Base-by-base conservation (phyloP, 2,888 invertebrate species). In the Perdita meconis region DNA sequence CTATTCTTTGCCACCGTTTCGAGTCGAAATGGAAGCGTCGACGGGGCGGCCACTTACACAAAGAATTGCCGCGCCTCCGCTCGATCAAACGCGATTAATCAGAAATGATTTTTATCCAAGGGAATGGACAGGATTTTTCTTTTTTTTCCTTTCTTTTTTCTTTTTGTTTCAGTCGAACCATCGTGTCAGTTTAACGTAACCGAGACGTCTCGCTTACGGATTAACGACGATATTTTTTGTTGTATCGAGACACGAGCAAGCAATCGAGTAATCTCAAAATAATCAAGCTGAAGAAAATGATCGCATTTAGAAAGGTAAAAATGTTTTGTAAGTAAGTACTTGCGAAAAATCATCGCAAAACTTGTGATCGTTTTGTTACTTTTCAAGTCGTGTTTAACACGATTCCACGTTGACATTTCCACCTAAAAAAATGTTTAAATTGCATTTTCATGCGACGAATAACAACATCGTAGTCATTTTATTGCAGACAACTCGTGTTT, bases 1-100 rank as follows among this genome's bases (percentile, higher is more conserved):
- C 74, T 81, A 78, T 82, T 81, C 76, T 74, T 72, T 69, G 77
- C 63, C 70, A 75, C 67, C 59, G 73, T 70, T 66, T 19, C 76
- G 59, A 74, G 63, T 71, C 78, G 72, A 74, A 74, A 67, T 55
- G 38, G 65, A 60, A 44, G 51, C 57, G 47, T 63, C 76, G 61
- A 51, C 50, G 56, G 79, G 66, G 74, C 44, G 77, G 77, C 78
- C 63, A 67, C 78, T 79, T 77, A 73, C 40, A 47, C 60, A 16
- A 22, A 40, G 36, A 40, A 19, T 12, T 12, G 42, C 16, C 38
- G 24, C 47, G 56, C 22, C 36, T 36, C n/a, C 24, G 10, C 30
- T 34, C 38, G 65, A 34, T 38, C 36, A 26, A n/a, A n/a, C n/a
- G 16, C 50, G 67, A 67, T 67, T 57, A 30, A 73, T 73, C 60